Conservation (phyloP, 2,888 invertebrate species). For the Philhelius pedissequus region DNA sequence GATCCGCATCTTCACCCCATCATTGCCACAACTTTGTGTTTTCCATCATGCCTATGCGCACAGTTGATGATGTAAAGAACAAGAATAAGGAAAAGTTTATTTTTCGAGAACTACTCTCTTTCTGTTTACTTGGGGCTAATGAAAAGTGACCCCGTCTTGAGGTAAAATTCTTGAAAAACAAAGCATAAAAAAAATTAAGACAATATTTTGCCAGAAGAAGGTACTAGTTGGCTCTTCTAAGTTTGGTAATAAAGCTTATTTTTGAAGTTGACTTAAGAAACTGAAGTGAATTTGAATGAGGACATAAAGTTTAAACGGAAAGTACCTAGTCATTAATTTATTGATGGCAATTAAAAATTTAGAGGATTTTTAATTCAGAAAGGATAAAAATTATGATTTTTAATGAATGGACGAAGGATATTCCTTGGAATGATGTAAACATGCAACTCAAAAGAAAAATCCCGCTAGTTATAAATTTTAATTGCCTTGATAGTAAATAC, state of each 20-base stretch:
- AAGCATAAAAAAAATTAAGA: conserved; percentile 24
- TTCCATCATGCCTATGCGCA: conserved; percentile 19
- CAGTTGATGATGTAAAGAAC: neutral
- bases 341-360: conserved; percentile 6
- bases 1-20: neutral
- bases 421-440: neutral
- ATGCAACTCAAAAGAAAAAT: no score
- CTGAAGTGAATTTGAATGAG: neutral
- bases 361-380: neutral
- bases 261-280: conserved; percentile 9
- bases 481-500: neutral
- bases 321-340: neutral
- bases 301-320: neutral
- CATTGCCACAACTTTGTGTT: neutral
- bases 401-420: neutral
- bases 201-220: neutral
- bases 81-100: conserved; percentile 36
- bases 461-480: no score
- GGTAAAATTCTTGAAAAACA: conserved; percentile 15
- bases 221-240: neutral
- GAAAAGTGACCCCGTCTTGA: conserved; percentile 54
- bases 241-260: neutral
- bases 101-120: neutral
- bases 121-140: conserved; percentile 27
- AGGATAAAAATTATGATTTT: neutral